Evolutionary conservation across 2,113 vertebrate genomes (phyloP), one percentile per base, ranked within the genome.

Genomic region (Lepisosteus oculatus): DNA sequence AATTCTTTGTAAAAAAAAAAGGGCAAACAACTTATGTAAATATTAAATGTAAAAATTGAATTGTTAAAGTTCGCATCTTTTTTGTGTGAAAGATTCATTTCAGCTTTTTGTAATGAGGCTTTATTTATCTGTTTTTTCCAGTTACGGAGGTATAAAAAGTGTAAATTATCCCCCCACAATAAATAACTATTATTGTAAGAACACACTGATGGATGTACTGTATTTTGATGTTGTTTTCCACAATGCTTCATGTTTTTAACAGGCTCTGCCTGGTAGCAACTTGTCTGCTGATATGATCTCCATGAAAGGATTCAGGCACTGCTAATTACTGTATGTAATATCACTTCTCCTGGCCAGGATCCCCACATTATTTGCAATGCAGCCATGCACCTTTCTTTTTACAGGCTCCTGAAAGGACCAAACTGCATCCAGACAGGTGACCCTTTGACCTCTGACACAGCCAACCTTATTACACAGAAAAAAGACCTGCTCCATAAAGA

Each of bases 91-190:
- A 89, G 86, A 85, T 83, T 84, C 76, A 87, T 83, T 83, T 79
- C 82, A 80, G 65, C 83, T 84, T 93, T 89, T 93, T 95, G 90
- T 94, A 90, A 92, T 85, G 87, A 89, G 85, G 86, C 92, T 93
- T 96, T 98, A 99, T 98, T 98, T 99, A 97, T 97, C 94, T 83
- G 87, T 89, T 82, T 87, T 92, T 89, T 82, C 85, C 86, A 87
- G 79, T 81, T 86, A 83, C 68, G 70, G 76, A 83, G 86, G 88
- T 81, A 78, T 81, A 85, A 78, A 62, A 85, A 86, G 87, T 94
- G 92, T 93, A 92, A 94, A 94, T 84, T 89, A 69, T 80, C 78
- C 85, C 83, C 84, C 93, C 83, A 86, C 88, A 96, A 95, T 96
- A 94, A 96, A 94, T 89, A 83, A 81, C 68, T 81, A 71, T 79